A percentile compares a stretch with the other conserved stretches of the same genome.
Conservation (phyloP, 2,113 vertebrate genomes). For the Lipophrys pholis region DNA sequence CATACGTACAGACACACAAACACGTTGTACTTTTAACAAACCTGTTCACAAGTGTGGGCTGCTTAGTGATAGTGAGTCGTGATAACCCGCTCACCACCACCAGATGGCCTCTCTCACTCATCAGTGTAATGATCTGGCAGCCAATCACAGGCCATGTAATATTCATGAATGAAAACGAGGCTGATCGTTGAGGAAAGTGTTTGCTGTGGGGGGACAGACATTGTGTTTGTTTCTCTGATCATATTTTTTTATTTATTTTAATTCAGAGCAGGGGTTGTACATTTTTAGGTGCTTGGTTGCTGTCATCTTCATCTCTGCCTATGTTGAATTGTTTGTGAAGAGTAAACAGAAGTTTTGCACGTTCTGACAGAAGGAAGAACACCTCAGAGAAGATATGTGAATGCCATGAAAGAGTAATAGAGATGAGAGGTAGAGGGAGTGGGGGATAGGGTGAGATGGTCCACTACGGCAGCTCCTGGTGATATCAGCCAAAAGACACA, state of each 20-base stretch:
- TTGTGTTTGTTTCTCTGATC: conserved; percentile 27
- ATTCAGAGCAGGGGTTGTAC: conserved; percentile 6
- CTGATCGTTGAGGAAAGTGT: conserved; percentile 48
- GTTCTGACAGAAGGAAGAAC: background rate
- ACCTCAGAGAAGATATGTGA: too few relatives aligned
- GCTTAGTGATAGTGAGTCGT: conserved; percentile 53
- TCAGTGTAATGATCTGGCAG: conserved; percentile 63
- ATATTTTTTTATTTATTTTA: conserved; percentile 31
- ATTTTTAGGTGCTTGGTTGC: conserved; percentile 11
- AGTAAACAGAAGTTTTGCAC: conserved; percentile 15
- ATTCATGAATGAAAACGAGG: conserved; percentile 72
- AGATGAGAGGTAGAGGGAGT: too few relatives aligned
- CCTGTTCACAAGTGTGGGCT: conserved; percentile 48
- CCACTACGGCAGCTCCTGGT: too few relatives aligned
- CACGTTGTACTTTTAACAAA: conserved; percentile 32
- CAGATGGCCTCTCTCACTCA: conserved; percentile 70
- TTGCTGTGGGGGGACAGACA: conserved; percentile 30
- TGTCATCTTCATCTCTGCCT: conserved; percentile 21
- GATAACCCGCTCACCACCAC: conserved; percentile 60
- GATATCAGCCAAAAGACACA: too few relatives aligned
- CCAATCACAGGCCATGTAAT: conserved; percentile 67
- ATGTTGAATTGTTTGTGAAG: background rate
- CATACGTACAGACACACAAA: conserved; percentile 28
- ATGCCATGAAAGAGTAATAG: too few relatives aligned
- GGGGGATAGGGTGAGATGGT: too few relatives aligned